phyloP scores from a whole-genome alignment of 2,888 invertebrate genomes.

The Limulus polyphemus region DNA sequence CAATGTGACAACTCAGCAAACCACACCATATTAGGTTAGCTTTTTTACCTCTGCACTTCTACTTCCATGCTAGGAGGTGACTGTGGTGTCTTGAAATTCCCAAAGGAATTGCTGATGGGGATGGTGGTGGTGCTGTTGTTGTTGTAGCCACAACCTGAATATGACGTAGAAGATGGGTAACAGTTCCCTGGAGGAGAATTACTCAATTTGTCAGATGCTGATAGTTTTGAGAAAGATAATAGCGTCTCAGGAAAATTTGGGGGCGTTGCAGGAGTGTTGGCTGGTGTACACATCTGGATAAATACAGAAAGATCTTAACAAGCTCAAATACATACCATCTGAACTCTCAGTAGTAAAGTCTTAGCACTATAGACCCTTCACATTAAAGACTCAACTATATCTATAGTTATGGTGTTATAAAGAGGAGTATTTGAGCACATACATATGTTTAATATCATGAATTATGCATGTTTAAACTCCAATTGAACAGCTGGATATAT shows the following conservation, averaged over 20 bases:
- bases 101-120: neutral
- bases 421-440: too few species aligned
- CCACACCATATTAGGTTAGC: neutral
- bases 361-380: too few species aligned
- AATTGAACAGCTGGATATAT: too few species aligned
- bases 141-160: neutral
- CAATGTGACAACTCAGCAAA: neutral
- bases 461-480: too few species aligned
- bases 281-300: conserved; percentile 67
- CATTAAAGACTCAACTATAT: too few species aligned
- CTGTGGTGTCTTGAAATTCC: neutral
- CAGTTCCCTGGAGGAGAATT: conserved; percentile 7
- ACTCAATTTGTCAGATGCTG: conserved; percentile 41
- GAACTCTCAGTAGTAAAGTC: too few species aligned
- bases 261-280: conserved; percentile 87
- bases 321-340: too few species aligned
- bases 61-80: neutral
- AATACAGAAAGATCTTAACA: too few species aligned
- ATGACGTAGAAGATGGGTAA: too few species aligned
- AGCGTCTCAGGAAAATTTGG: conserved; percentile 86
- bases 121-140: neutral
- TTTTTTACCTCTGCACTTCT: neutral
- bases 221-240: conserved; percentile 74
- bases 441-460: too few species aligned
- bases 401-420: too few species aligned